Evolutionary conservation across 2,888 invertebrate genomes (phyloP), one percentile per base, ranked within the genome.

Genomic region (Phyllotreta cruciferae): DNA sequence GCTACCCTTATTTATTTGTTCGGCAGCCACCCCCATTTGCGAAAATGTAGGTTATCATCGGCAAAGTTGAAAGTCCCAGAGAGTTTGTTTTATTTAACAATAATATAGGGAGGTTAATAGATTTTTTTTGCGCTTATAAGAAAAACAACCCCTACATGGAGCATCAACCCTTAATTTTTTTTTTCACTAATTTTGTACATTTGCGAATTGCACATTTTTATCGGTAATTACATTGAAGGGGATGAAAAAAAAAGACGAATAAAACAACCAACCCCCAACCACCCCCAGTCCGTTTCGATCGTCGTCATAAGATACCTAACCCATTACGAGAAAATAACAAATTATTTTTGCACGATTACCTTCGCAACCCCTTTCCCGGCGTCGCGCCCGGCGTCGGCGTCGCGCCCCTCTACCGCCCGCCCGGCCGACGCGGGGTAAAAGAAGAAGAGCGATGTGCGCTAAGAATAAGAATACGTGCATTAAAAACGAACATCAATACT

Each of bases 401-500:
- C 58, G 6, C 42, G 42, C 52, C 52, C 52, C 37, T 36, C 52
- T 44, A 35, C 61, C 54, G 65, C 49, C 57, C 62, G 55, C 58
- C 60, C 50, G 66, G 56, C 57, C 56, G 39, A 54, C 56, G 36
- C 60, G 56, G 60, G 38, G 44, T 45, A 62, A 39, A 24, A 62
- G 58, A 66, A 71, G 75, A 71, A 71, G 70, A 70, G 65, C 73
- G 75, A 75, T 73, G 77, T 77, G 77, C 78, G 78, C 77, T 75
- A 78, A 77, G 78, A 79, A 79, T 79, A 79, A 79, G 79, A 79
- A 79, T 79, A 79, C 79, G 79, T 79, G 77, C 79, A 80, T 78
- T 80, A 79, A 79, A 80, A 80, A 80, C 79, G 79, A 80, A 80
- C 80, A 80, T 80, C 80, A 80, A 80, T 80, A 80, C 80, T 80